Evolutionary conservation across 23 tunicate species (phyloP), one percentile per base, ranked within the genome.

Genomic region (Trididemnum clinides): DNA sequence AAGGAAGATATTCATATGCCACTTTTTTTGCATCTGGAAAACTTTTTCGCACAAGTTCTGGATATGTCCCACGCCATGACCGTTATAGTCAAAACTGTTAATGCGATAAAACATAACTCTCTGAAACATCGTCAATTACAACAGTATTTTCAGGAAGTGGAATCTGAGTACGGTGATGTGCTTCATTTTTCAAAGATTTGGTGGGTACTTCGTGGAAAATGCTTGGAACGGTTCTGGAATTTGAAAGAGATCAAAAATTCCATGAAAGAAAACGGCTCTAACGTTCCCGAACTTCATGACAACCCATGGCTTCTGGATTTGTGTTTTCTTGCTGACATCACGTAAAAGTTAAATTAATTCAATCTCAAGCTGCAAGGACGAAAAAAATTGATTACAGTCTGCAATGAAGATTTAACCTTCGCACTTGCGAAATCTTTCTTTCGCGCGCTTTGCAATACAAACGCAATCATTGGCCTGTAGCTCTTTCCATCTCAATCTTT

Each of bases 1-100:
- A 57, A 34, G n/a, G 33, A 78, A 80, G n/a, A 57, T 80, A 78
- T 80, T 80, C 63, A 39, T 80, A 26, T 80, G 78, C 73, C 84
- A 80, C 63, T 80, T 31, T 80, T 80, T 31, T 71, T 76, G 59
- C 28, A 76, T 33, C 30, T 70, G n/a, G 77, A 70, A 70, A 70
- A 70, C 39, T 21, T 70, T 32, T 70, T 6, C 39, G 77, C 77
- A 18, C 77, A 70, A 31, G 77, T 70, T 12, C 39, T 70, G 18
- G 39, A 70, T 70, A 70, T 70, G 77, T 70, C 77, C 39, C 77
- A 70, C 37, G 77, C 30, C 3, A 70, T 70, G 77, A 70, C 15
- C 6, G 38, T 70, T 31, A 37, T 70, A 7, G 77, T 70, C n/a
- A n/a, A n/a, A n/a, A n/a, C n/a, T n/a, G n/a, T n/a, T n/a, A n/a